Evolutionary conservation across 2,888 invertebrate species (phyloP).

Genomic region (Scaptomyza parva): DNA sequence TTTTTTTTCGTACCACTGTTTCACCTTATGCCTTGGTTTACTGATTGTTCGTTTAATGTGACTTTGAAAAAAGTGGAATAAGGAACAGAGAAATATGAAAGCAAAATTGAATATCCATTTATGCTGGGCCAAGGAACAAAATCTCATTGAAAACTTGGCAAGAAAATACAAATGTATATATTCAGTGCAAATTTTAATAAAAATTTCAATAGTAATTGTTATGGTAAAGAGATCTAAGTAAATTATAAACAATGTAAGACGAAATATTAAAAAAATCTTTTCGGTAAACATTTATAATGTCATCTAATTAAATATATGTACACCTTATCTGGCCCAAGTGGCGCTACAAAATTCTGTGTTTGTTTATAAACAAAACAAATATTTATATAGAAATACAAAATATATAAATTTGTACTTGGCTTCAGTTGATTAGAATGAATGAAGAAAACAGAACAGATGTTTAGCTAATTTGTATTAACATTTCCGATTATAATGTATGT

Average conservation of each 20-base stretch:
- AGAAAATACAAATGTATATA: conserved; percentile 2
- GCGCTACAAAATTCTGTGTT: conserved; percentile 28
- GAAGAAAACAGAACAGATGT: conserved; percentile 7
- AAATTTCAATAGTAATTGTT: conserved; percentile 4
- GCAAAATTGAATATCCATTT: conserved; percentile 38
- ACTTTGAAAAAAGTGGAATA: conserved; percentile 10
- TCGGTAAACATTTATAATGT: conserved; percentile 22
- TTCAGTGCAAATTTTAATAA: background rate
- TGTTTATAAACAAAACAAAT: conserved; percentile 64
- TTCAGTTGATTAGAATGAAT: conserved; percentile 7
- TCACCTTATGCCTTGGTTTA: conserved; percentile 31
- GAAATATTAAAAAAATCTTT: conserved; percentile 1
- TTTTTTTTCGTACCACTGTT: conserved; percentile 34
- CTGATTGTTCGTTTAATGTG: conserved; percentile 46
- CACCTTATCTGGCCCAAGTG: conserved; percentile 31
- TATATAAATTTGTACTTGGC: background rate
- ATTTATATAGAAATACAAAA: conserved; percentile 4
- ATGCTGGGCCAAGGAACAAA: conserved; percentile 3
- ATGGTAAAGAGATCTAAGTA: background rate
- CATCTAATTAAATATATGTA: background rate
- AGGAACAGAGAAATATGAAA: background rate
- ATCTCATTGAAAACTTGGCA: conserved; percentile 9
- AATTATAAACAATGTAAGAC: background rate
- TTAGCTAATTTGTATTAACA: conserved; percentile 34
- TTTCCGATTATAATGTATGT: too few species aligned